phyloP scores from a whole-genome alignment of 2,797 vertebrate genomes.

The Gymnothorax javanicus region DNA sequence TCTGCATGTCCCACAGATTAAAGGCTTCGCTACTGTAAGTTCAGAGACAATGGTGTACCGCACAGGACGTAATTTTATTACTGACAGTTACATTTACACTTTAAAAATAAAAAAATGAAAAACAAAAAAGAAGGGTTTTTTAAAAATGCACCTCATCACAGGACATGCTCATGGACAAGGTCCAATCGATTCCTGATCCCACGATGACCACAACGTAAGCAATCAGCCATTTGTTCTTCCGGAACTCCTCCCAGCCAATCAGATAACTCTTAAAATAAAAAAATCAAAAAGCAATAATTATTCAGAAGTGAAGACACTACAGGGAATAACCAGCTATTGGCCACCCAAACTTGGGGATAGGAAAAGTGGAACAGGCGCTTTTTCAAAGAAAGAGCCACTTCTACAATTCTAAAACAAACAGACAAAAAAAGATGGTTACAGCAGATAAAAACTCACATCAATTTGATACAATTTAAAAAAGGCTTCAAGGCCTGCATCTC shows the following conservation, averaged over 20 bases:
- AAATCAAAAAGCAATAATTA: background rate
- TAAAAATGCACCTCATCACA: slow-evolving; percentile 71
- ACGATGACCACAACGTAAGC: slow-evolving; percentile 68
- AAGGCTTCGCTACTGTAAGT: no score
- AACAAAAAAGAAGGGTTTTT: background rate
- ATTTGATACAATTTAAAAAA: no score
- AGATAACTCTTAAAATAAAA: slow-evolving; percentile 71
- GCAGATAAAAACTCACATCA: no score
- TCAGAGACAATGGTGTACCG: no score
- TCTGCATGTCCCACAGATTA: no score
- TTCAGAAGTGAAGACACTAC: background rate
- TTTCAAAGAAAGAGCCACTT: no score
- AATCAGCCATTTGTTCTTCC: slow-evolving; percentile 75
- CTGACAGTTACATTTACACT: background rate
- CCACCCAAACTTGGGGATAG: no score
- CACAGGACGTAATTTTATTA: no score
- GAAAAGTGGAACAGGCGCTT: no score
- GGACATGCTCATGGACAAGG: slow-evolving; percentile 64
- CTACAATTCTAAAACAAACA: no score
- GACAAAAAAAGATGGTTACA: no score
- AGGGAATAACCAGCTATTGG: background rate
- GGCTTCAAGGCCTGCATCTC: no score
- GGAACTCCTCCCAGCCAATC: slow-evolving; percentile 76
- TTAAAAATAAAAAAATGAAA: background rate
- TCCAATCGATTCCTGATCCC: slow-evolving; percentile 72